Percentiles rank a stretch among this genome's conserved stretches.
Conservation (phyloP, 2,113 vertebrate genomes). For the Anthoscopus minutus region DNA sequence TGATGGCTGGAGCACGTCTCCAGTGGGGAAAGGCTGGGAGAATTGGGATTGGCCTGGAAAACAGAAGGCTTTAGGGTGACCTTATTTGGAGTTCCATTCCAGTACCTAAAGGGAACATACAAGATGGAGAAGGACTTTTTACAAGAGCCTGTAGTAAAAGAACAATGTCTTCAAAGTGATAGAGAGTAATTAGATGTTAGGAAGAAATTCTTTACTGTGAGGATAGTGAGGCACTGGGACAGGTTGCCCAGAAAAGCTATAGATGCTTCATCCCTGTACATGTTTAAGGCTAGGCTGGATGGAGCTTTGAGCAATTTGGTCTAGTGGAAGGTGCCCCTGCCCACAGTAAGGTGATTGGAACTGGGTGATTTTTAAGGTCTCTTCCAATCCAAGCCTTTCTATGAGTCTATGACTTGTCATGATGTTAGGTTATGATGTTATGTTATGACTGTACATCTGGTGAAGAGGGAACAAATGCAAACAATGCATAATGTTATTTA, state of each 20-base stretch:
- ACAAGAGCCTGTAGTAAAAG: background rate
- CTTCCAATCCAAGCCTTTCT: background rate
- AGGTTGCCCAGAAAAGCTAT: background rate
- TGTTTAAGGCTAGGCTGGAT: background rate
- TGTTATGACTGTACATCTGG: background rate
- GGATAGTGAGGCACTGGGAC: background rate
- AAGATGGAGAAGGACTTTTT: background rate
- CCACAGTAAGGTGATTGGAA: background rate
- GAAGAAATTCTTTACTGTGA: background rate
- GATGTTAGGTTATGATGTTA: background rate
- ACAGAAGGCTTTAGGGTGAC: background rate
- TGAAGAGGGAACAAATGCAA: background rate
- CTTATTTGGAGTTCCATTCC: background rate
- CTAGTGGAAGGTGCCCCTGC: background rate
- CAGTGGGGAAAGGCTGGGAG: background rate
- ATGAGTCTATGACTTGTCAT: background rate
- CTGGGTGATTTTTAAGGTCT: background rate
- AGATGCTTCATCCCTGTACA: background rate
- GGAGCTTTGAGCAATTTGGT: background rate
- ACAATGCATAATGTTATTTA: background rate
- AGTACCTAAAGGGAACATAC: background rate
- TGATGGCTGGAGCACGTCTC: background rate
- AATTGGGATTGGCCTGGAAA: background rate
- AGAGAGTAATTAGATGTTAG: background rate
- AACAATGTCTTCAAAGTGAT: background rate